These are phyloP conservation scores for Acholoe squamosa DNA, from an alignment of 2,888 invertebrate species.

Conservation along the genomic window DNA sequence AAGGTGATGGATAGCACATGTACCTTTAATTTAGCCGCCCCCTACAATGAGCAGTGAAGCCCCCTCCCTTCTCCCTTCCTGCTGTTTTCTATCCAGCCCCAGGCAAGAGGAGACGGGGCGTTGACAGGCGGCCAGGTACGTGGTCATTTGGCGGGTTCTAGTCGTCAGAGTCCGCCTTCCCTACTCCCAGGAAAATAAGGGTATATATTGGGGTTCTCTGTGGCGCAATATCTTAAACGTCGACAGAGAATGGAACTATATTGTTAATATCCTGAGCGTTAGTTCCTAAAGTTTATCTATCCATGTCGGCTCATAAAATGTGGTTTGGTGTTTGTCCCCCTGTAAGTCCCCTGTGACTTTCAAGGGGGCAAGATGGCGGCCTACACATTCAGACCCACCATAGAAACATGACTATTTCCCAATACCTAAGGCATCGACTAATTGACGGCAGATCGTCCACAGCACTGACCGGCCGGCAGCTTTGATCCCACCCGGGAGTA, in stretches of 20 bases:
- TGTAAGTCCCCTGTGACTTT: too few species aligned
- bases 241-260: too few species aligned
- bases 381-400: neutral
- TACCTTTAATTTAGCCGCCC: conserved; percentile 38
- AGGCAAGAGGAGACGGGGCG: neutral
- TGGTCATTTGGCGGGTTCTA: neutral
- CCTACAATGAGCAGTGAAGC: neutral
- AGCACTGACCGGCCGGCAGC: conserved; percentile 14
- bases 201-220: neutral
- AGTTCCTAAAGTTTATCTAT: too few species aligned
- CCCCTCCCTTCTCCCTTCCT: neutral
- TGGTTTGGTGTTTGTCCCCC: too few species aligned
- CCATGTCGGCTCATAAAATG: too few species aligned
- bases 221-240: too few species aligned
- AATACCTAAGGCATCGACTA: neutral
- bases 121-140: conserved; percentile 7
- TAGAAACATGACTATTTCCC: neutral
- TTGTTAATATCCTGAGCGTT: too few species aligned
- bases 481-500: conserved; percentile 46
- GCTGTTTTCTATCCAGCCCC: neutral
- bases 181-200: neutral
- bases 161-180: neutral
- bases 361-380: neutral
- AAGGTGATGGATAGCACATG: conserved; percentile 41
- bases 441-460: conserved; percentile 5